A percentile compares a stretch with the other conserved stretches of the same genome.
Conservation (phyloP, 2,888 invertebrate species). For the Tholera decimalis region DNA sequence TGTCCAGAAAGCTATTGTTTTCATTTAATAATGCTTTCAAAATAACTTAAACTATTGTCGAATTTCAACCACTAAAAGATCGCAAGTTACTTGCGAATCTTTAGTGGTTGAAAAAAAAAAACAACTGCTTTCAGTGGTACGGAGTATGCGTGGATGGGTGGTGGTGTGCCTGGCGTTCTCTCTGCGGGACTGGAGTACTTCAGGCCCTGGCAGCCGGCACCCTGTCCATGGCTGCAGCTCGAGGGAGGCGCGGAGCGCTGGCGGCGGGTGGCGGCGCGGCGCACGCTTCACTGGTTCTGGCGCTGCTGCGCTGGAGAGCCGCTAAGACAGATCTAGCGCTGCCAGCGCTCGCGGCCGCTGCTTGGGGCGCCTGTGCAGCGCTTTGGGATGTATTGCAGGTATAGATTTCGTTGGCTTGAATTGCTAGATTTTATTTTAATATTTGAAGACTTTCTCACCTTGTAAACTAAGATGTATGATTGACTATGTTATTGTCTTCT, state of each 20-base stretch:
- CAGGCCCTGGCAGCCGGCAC: conserved; percentile 95
- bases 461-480: no score
- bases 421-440: no score
- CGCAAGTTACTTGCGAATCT: no score
- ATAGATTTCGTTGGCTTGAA: neutral
- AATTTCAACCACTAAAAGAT: no score
- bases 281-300: conserved; percentile 95
- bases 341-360: conserved; percentile 96
- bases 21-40: no score
- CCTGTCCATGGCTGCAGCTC: conserved; percentile 95
- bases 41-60: no score
- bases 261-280: conserved; percentile 96
- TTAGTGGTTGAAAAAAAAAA: neutral
- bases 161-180: conserved; percentile 94
- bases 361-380: conserved; percentile 97
- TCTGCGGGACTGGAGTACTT: conserved; percentile 94
- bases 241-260: conserved; percentile 94
- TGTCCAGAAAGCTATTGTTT: no score
- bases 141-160: conserved; percentile 96
- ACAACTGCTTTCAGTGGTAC: conserved; percentile 92
- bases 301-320: conserved; percentile 95
- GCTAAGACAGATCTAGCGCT: conserved; percentile 95
- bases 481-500: no score
- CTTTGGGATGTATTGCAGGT: conserved; percentile 95
- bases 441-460: no score